These are phyloP conservation scores for Diogma glabrata DNA, from an alignment of 2,888 invertebrate genomes.

Conservation along the genomic window DNA sequence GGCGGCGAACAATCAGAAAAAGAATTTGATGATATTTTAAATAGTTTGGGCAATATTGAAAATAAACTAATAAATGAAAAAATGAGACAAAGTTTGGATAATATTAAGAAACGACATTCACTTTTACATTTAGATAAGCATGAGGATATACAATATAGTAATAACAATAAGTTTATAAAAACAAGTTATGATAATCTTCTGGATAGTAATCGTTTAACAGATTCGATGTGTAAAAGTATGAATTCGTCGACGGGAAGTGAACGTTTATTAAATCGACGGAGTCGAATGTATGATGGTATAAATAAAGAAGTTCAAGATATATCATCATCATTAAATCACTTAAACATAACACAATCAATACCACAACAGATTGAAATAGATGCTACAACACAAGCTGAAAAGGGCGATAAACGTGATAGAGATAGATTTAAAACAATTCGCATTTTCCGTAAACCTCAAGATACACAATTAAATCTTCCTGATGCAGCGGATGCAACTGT, in stretches of 20 bases:
- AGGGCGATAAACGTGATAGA: slow-evolving; percentile 27
- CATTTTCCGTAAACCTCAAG: slow-evolving; percentile 26
- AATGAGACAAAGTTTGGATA: slow-evolving; percentile 33
- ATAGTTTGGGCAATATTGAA: slow-evolving; percentile 28
- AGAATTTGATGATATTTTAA: slow-evolving; percentile 33
- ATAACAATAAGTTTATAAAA: no score
- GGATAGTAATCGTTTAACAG: slow-evolving; percentile 14
- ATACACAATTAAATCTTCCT: slow-evolving; percentile 10
- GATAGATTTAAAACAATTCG: slow-evolving; percentile 37
- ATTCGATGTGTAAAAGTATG: slow-evolving; percentile 16
- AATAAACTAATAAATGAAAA: slow-evolving; percentile 31
- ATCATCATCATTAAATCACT: background rate
- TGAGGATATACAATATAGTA: slow-evolving; percentile 10
- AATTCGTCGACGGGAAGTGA: slow-evolving; percentile 22
- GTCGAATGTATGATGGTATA: slow-evolving; percentile 34
- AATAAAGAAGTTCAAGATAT: background rate
- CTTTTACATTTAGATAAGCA: slow-evolving; percentile 15
- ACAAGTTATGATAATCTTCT: slow-evolving; percentile 13
- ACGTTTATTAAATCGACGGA: slow-evolving; percentile 32
- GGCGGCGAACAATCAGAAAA: slow-evolving; percentile 25
- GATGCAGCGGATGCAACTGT: slow-evolving; percentile 4
- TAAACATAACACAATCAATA: slow-evolving; percentile 4
- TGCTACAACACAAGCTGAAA: slow-evolving; percentile 17
- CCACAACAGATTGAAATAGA: slow-evolving; percentile 6
- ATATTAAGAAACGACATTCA: slow-evolving; percentile 30